Base-by-base conservation (phyloP, 2,113 vertebrate genomes). In the Sinocyclocheilus grahami region DNA sequence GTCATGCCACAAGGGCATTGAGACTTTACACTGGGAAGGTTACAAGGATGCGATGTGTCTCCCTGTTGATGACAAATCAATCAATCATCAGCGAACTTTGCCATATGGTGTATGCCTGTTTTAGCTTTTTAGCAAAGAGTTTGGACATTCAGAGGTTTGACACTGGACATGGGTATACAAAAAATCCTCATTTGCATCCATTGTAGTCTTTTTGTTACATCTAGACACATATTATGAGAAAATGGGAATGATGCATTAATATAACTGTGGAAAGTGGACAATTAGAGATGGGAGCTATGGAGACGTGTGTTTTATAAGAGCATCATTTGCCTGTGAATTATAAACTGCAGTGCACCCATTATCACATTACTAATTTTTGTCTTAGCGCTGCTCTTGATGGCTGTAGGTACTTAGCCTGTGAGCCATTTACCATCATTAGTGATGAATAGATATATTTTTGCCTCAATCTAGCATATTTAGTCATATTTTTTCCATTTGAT, bases 1-100 rank as follows among this genome's bases (percentile, higher is more conserved):
- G 92, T 92, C 90, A 88, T 60, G 85, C 88, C 84, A 82, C 89
- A 91, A 91, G 91, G 90, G 90, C 91, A 92, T 81, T 85, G 62
- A 87, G 87, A 89, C 83, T 89, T 83, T 79, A 75, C 87, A 87
- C 60, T 86, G 90, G 80, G 89, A 90, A 91, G 71, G 86, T 62
- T 8, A 72, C 87, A 88, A 91, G 87, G 92, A 89, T 91, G 91
- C 69, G 20, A 77, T 90, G 87, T 81, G 89, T 90, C 91, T 91
- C 85, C 74, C 30, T 53, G 46, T 84, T 79, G 86, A 83, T 91
- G 89, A 93, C 88, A 79, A 69, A 89, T 75, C 85, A 88, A 94
- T 94, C 91, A 85, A 90, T 94, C 91, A 92, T 69, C 65, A 51
- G 80, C 1, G 46, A 82, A 30, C 79, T 81, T 81, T 81, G 79